Evolutionary conservation across 2,113 vertebrate species (phyloP), one percentile per base, ranked within the genome.

Genomic region (Crotalus helleri): DNA sequence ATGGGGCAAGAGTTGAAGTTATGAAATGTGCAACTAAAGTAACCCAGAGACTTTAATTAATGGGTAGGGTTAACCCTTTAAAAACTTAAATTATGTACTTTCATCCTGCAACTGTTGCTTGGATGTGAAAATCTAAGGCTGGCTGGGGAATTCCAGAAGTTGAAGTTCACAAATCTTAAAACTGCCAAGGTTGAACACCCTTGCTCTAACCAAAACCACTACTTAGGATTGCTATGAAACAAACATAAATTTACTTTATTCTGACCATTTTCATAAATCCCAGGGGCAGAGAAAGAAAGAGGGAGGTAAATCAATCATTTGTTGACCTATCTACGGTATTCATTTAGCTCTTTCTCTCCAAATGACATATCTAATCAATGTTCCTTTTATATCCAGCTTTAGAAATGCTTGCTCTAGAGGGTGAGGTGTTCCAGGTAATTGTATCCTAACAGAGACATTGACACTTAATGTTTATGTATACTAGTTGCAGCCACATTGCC

Each of bases 381-480:
- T 87, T 59, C 10, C 26, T 64, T 87, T 64, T 87, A 53, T 64
- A 92, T 13, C 7, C 8, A n/a, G 17, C 26, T 87, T 81, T 81
- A 81, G 69, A 74, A 88, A 88, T 92, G 91, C 3, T 88, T 53
- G 3, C 29, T 69, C 13, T 49, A 33, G 23, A 88, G 86, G 88
- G 49, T 23, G 88, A 55, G 49, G 59, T 69, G 87, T 88, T 92
- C 55, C 13, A 55, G 19, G 58, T 51, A 92, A 88, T 44, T 69
- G 49, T 44, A 39, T 69, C 11, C 51, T 19, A 51, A 87, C 91
- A 87, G 55, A 29, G 39, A 88, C 61, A 64, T 57, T 46, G 24
- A 88, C 17, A 92, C 5, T 64, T 54, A 33, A 87, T 92, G 49
- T 88, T 92, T 92, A 51, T 69, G n/a, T 29, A 88, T 53, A 92